These are phyloP conservation scores for Falco columbarius DNA, from an alignment of 2,797 vertebrate genomes.

Conservation along the genomic window DNA sequence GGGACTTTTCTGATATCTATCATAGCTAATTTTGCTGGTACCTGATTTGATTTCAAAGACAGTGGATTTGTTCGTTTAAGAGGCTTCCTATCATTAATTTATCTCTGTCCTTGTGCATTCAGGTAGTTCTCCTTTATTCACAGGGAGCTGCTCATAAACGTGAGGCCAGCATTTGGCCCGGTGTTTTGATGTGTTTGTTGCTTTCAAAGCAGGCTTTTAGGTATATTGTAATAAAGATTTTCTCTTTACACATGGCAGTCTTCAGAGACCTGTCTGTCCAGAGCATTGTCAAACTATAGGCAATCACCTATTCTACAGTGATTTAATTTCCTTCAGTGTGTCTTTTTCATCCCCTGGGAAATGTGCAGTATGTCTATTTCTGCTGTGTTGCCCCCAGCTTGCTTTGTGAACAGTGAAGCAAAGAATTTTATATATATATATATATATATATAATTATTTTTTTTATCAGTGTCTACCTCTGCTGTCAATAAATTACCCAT, in stretches of 20 bases:
- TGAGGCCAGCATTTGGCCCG: background rate
- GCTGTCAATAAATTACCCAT: conserved; percentile 70
- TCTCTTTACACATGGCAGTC: background rate
- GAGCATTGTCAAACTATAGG: conserved; percentile 37
- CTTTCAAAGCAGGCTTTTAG: conserved; percentile 6
- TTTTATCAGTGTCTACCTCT: conserved; percentile 69
- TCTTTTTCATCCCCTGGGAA: conserved; percentile 58
- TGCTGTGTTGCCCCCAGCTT: conserved; percentile 37
- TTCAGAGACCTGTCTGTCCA: conserved; percentile 31
- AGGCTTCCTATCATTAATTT: background rate
- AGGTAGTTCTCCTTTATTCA: background rate
- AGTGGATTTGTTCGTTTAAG: background rate
- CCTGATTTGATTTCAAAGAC: background rate
- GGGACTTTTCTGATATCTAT: background rate
- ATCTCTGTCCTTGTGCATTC: background rate
- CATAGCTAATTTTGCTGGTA: background rate
- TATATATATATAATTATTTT: background rate
- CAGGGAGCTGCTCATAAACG: rapidly evolving
- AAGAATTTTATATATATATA: conserved; percentile 6
- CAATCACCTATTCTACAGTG: conserved; percentile 55
- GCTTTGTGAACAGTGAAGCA: conserved; percentile 60
- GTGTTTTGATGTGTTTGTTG: background rate
- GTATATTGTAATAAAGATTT: conserved; percentile 46
- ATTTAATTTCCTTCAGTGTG: conserved; percentile 68
- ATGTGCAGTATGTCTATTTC: conserved; percentile 44